These are phyloP conservation scores for Euglossa dilemma DNA, from an alignment of 1,140 invertebrate genomes.

Conservation along the genomic window DNA sequence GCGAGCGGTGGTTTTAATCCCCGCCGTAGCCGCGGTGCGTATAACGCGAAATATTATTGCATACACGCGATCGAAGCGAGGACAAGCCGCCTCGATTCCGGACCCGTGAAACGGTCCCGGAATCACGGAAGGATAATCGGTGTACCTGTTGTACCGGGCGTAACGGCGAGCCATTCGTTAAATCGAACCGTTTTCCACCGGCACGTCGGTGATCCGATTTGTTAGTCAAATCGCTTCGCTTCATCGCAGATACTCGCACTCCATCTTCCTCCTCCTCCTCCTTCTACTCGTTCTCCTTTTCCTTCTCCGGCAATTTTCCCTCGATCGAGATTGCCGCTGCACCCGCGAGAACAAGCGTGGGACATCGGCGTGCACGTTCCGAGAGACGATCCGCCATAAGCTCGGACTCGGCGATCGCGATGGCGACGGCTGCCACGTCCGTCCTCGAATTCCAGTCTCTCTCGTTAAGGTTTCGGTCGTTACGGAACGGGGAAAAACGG, in stretches of 20 bases:
- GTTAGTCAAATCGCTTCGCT: conserved; percentile 45
- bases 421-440: neutral
- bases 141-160: conserved; percentile 45
- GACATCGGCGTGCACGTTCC: too few relatives aligned
- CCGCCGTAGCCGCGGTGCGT: conserved; percentile 6
- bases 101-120: conserved; percentile 28
- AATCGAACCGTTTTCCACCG: conserved; percentile 36
- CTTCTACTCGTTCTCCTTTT: too few relatives aligned
- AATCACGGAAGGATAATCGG: conserved; percentile 44
- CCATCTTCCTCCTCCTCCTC: too few relatives aligned
- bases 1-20: conserved; percentile 15
- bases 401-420: too few relatives aligned
- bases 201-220: conserved; percentile 34
- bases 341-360: too few relatives aligned
- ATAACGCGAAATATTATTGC: conserved; percentile 36
- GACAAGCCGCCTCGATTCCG: conserved; percentile 30
- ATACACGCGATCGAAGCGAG: conserved; percentile 20
- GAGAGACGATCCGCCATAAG: too few relatives aligned
- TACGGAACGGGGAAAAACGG: conserved; percentile 3
- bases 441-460: neutral
- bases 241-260: neutral
- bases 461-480: neutral
- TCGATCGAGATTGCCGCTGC: neutral
- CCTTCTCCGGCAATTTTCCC: neutral
- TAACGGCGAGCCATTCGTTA: conserved; percentile 36